phyloP scores from a whole-genome alignment of 2,797 vertebrate species.

The Neomorphus geoffroyi region DNA sequence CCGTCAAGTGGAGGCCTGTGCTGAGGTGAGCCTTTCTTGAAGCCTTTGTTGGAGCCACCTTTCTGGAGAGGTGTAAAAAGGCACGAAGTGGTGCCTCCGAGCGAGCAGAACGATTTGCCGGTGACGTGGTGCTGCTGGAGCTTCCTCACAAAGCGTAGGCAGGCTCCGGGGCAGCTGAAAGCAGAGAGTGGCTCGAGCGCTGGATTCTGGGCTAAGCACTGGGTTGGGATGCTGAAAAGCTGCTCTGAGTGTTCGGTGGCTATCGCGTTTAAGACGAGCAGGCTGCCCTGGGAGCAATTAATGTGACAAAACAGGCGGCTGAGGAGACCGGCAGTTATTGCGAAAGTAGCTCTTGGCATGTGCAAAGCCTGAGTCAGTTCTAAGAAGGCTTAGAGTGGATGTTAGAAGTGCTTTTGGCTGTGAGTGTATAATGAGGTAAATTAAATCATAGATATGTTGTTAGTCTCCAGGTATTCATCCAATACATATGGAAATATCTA shows the following conservation, averaged over 20 bases:
- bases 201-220: too few species aligned
- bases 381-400: background rate
- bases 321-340: slow-evolving; percentile 38
- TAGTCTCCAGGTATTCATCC: background rate
- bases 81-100: background rate
- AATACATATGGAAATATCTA: slow-evolving; percentile 12
- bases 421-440: slow-evolving; percentile 1
- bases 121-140: background rate
- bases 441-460: background rate
- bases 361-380: slow-evolving; percentile 19
- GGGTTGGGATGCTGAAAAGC: background rate
- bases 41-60: background rate
- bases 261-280: background rate
- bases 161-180: background rate
- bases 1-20: background rate
- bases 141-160: fast-evolving
- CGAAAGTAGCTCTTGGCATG: background rate
- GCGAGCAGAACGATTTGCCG: background rate
- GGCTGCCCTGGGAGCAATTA: background rate
- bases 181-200: background rate
- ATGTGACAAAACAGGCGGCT: background rate
- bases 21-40: background rate
- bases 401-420: background rate
- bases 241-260: background rate
- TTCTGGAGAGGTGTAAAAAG: fast-evolving